Conservation (phyloP, 2,113 vertebrate genomes). For the Perca flavescens region DNA sequence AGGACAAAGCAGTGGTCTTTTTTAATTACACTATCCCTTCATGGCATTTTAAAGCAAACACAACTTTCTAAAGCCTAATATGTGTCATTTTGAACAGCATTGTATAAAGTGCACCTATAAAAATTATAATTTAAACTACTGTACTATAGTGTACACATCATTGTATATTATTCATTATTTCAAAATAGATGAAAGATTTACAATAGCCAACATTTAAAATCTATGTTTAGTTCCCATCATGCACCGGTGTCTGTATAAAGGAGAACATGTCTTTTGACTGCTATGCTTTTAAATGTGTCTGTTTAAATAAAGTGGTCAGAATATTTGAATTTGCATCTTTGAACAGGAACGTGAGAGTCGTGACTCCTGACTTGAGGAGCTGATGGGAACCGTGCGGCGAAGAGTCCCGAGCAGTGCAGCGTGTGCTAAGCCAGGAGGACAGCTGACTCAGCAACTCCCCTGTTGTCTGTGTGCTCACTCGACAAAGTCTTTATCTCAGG, state of each 20-base stretch:
- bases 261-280: not conserved
- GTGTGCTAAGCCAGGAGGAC: constrained; percentile 72
- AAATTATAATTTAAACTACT: not conserved
- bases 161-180: not conserved
- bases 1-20: not conserved
- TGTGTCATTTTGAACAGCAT: not conserved
- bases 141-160: not conserved
- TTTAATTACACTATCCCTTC: not conserved
- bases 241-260: not conserved
- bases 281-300: not conserved
- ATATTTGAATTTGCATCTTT: not conserved
- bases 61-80: not conserved
- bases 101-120: not conserved
- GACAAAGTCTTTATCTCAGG: constrained; percentile 69
- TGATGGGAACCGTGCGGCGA: constrained; percentile 50
- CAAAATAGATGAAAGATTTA: not conserved
- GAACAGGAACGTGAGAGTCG: not conserved
- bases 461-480: constrained; percentile 76
- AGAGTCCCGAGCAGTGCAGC: constrained; percentile 57
- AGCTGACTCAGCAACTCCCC: constrained; percentile 78
- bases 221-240: not conserved
- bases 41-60: not conserved
- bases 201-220: not conserved
- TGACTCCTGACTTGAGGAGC: constrained; percentile 29
- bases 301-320: not conserved